Conservation (phyloP, 2,888 invertebrate genomes). For the Drosophila ustulata region DNA sequence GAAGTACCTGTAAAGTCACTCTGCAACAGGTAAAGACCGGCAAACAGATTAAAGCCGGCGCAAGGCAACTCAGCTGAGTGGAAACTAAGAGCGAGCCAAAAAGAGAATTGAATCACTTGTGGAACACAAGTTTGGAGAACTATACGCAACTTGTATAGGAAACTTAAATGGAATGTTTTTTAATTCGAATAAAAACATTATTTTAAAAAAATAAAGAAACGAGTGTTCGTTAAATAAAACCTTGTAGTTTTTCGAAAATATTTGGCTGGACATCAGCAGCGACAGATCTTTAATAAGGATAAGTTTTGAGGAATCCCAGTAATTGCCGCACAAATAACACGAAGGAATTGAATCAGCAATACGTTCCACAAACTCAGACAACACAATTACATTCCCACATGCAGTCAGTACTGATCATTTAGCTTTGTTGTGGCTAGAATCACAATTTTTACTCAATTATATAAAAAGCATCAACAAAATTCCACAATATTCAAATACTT, state of each 20-base stretch:
- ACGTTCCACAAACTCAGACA: conserved; percentile 45
- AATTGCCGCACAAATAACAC: conserved; percentile 12
- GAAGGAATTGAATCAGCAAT: conserved; percentile 27
- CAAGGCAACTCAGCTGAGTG: conserved; percentile 1
- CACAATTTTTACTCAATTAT: not conserved
- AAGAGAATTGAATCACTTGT: conserved; percentile 13
- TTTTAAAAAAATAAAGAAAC: not conserved
- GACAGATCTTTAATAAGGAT: conserved; percentile 10
- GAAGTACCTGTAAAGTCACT: conserved; percentile 62
- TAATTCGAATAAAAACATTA: not conserved
- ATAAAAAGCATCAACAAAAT: too few species aligned
- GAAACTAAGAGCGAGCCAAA: conserved; percentile 17
- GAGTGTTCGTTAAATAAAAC: not conserved
- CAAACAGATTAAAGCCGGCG: conserved; percentile 4
- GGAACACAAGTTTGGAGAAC: conserved; percentile 17
- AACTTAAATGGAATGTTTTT: not conserved
- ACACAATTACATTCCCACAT: conserved; percentile 22
- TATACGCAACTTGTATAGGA: not conserved
- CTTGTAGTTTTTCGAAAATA: not conserved
- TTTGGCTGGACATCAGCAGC: not conserved
- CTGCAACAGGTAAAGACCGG: conserved; percentile 52
- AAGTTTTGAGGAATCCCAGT: conserved; percentile 10
- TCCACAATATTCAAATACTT: too few species aligned
- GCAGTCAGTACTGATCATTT: conserved; percentile 23
- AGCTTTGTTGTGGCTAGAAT: not conserved